Evolutionary conservation across 2,797 vertebrate species (phyloP).

Genomic region (Rhodeus uyekii): DNA sequence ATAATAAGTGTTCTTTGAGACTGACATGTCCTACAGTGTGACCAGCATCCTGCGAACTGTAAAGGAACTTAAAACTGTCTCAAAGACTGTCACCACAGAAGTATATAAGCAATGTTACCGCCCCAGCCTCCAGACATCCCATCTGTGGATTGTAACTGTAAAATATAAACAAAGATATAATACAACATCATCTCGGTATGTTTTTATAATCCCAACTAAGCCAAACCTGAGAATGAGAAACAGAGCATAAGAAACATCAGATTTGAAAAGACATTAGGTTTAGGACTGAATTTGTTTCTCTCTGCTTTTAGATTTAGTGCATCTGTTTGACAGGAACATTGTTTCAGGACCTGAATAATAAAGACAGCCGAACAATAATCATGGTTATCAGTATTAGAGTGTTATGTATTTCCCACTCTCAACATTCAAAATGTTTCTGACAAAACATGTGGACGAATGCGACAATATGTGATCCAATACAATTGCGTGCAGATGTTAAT

Average conservation of each 20-base stretch:
- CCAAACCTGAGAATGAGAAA: not conserved
- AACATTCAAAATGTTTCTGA: not conserved
- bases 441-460: not conserved
- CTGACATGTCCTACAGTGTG: conserved; percentile 13
- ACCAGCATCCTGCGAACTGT: not conserved
- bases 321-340: not conserved
- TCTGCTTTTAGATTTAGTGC: not conserved
- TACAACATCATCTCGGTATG: not conserved
- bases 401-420: not conserved
- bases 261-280: not conserved
- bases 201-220: not conserved
- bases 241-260: not conserved
- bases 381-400: not conserved
- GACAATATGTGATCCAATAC: not conserved
- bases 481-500: not conserved
- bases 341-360: not conserved
- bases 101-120: not conserved
- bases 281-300: not conserved
- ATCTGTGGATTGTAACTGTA: conserved; percentile 9
- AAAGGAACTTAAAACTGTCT: not conserved
- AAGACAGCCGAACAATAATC: not conserved
- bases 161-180: conserved; percentile 13
- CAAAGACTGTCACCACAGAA: not conserved
- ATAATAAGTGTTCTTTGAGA: conserved; percentile 18
- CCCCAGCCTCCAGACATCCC: not conserved